Conservation (phyloP, 1,140 invertebrate genomes). For the Panulirus ornatus region DNA sequence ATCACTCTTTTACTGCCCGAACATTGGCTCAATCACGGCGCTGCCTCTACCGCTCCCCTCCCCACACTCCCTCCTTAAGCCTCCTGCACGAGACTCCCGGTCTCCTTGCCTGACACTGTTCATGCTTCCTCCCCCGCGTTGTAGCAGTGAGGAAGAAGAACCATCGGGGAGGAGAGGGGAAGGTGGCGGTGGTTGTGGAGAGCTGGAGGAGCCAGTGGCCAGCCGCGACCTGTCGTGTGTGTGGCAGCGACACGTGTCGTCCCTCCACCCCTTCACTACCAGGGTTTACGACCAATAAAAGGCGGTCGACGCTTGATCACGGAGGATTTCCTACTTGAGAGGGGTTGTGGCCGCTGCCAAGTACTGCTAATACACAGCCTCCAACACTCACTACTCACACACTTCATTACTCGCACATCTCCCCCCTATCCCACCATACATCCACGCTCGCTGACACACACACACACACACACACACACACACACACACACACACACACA, state of each 20-base stretch:
- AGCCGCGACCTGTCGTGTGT: too few species aligned
- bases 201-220: too few species aligned
- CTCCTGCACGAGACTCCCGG: too few species aligned
- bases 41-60: neutral
- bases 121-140: too few species aligned
- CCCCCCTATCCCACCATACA: neutral
- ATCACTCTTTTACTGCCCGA: constrained; percentile 29
- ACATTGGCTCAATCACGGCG: constrained; percentile 34
- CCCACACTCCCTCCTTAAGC: neutral
- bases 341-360: constrained; percentile 13
- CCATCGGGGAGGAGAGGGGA: neutral
- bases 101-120: too few species aligned
- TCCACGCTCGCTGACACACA: neutral
- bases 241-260: too few species aligned
- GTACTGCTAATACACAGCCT: neutral
- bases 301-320: constrained; percentile 40
- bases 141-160: neutral
- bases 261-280: constrained; percentile 26
- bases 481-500: constrained; percentile 45
- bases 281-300: constrained; percentile 45
- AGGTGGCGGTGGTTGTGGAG: neutral
- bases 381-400: neutral
- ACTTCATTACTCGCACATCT: neutral
- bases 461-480: neutral
- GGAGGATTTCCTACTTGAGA: constrained; percentile 44